Evolutionary conservation across 2,888 invertebrate genomes (phyloP).

Genomic region (Euplagia quadripunctaria): DNA sequence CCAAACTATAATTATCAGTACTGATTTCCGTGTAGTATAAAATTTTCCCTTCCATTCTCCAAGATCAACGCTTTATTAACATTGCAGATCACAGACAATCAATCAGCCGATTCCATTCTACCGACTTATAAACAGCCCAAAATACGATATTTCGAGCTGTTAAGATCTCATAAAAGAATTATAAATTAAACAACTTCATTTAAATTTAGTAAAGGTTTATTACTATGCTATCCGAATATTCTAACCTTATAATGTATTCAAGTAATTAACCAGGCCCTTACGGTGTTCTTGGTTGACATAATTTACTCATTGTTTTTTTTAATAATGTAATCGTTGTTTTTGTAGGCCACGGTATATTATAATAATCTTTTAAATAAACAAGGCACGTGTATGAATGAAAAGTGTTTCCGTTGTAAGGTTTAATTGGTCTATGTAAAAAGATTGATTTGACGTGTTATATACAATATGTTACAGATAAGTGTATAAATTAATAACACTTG

Average conservation of each 20-base stretch:
- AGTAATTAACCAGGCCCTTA: constrained; percentile 34
- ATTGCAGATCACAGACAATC: not conserved
- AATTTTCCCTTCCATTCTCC: no score
- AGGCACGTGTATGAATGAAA: not conserved
- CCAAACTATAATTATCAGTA: no score
- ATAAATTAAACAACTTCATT: constrained; percentile 8
- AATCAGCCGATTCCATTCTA: not conserved
- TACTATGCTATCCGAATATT: no score
- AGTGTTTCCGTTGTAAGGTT: not conserved
- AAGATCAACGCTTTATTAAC: no score
- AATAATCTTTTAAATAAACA: not conserved
- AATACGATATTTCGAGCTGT: no score
- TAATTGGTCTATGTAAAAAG: not conserved
- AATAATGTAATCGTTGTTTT: constrained; percentile 41
- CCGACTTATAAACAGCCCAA: not conserved
- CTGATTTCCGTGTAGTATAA: no score
- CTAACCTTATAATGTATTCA: constrained; percentile 29
- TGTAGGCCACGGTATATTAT: not conserved
- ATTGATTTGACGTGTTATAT: not conserved
- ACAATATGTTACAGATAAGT: not conserved
- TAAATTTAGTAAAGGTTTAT: no score
- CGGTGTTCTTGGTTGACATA: constrained; percentile 31
- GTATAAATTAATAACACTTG: not conserved
- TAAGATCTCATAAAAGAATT: constrained; percentile 3
- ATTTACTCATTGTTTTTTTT: constrained; percentile 42